Base-by-base conservation (phyloP, 2,797 vertebrate genomes). In the Gila robusta region DNA sequence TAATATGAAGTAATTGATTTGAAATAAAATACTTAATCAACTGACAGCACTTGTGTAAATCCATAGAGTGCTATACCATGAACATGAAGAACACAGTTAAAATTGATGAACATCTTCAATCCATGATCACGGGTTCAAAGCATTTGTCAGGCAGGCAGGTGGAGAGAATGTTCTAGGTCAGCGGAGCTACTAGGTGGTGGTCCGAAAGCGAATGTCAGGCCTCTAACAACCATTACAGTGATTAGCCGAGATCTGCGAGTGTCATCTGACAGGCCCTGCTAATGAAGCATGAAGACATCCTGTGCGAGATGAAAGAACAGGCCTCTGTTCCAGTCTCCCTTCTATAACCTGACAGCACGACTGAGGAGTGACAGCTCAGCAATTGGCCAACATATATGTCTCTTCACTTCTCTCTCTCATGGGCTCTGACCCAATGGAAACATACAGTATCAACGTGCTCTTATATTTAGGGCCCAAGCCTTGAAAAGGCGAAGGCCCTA, bases 271-370 rank as follows among this genome's bases (percentile, higher is more conserved):
- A 88, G 84, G 47, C 71, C 70, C 54, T 79, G 32, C 83, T 87
- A 90, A 91, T 88, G 90, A 83, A 91, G 87, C 86, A 49, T 79
- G 84, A 87, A 87, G 86, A 86, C 81, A 47, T 73, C 59, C 17
- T 26, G 85, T 77, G 56, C 32, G 59, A 81, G 37, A 78, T 76
- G 85, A 89, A 67, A 85, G 47, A 56, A 73, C 67, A 59, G 49
- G 37, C 74, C 67, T 74, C 82, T 37, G 56, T 21, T 81, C 37
- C 69, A 67, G 69, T 79, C 41, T 47, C 17, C 16, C 39, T 74
- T 64, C 41, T 3, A 37, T 11, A 71, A 52, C 39, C 47, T 67
- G 64, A 82, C 73, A 62, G 52, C 59, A 64, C 41, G 1, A 66
- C 74, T 21, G 79, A 56, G 37, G 54, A 26, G 21, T 81, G 66